Conservation (phyloP, 2,797 vertebrate species). For the Brachymystax lenok region DNA sequence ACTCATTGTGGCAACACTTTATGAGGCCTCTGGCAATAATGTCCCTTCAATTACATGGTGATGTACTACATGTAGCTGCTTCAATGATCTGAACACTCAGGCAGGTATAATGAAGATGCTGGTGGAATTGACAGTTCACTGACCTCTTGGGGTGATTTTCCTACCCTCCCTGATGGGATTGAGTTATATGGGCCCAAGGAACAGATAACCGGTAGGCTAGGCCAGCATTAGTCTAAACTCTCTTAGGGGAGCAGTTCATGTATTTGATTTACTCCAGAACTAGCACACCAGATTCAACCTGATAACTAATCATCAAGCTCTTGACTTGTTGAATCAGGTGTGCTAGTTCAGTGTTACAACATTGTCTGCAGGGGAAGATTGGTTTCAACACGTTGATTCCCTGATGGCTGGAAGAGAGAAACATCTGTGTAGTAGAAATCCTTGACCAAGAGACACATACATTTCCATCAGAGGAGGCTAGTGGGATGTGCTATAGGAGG, state of each 20-base stretch:
- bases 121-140: neutral
- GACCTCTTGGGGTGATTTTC: neutral
- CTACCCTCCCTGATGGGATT: neutral
- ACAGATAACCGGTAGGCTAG: neutral
- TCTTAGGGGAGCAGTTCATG: neutral
- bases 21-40: neutral
- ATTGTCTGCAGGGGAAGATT: too few relatives aligned
- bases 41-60: slow-evolving; percentile 8
- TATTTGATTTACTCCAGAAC: neutral
- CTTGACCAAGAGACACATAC: slow-evolving; percentile 43
- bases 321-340: neutral
- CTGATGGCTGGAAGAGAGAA: slow-evolving; percentile 1
- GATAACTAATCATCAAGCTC: neutral
- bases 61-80: slow-evolving; percentile 5
- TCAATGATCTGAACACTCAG: neutral
- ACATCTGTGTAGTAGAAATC: slow-evolving; percentile 22
- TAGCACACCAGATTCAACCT: neutral
- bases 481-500: too few relatives aligned
- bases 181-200: neutral
- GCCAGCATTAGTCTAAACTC: neutral
- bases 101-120: neutral
- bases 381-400: neutral
- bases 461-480: slow-evolving; percentile 39
- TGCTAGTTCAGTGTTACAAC: neutral
- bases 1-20: neutral